These are phyloP conservation scores for Propsilocerus akamusi DNA, from an alignment of 1,140 invertebrate genomes.

Conservation along the genomic window DNA sequence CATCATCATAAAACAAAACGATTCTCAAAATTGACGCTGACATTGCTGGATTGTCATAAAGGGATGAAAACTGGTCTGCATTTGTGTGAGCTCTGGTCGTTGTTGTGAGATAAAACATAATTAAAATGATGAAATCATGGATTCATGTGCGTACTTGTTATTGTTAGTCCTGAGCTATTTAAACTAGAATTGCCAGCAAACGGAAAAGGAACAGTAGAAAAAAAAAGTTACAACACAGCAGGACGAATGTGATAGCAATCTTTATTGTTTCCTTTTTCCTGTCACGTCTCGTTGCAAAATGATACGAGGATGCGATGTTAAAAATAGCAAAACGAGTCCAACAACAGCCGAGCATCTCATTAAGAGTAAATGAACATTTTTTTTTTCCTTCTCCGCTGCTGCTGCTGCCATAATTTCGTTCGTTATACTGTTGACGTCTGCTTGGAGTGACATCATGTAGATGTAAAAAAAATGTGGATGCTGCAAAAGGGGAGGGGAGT, in stretches of 20 bases:
- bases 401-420: neutral
- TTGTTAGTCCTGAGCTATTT: no score
- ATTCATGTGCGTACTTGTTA: no score
- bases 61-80: no score
- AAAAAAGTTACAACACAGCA: neutral
- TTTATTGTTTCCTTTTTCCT: conserved; percentile 3
- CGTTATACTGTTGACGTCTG: neutral
- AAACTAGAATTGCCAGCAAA: neutral
- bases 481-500: neutral
- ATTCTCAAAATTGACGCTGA: no score
- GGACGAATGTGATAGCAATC: neutral
- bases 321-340: no score
- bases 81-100: no score
- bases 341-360: no score
- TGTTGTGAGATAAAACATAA: no score
- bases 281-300: neutral
- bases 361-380: conserved; percentile 1
- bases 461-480: neutral
- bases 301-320: no score
- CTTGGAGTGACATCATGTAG: neutral
- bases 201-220: neutral
- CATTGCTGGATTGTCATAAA: no score
- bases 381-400: neutral
- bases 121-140: conserved; percentile 3
- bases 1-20: no score